Evolutionary conservation across 64 coral and sea anemone species (phyloP), one percentile per base, ranked within the genome.

Genomic region (Montipora efflorescens): DNA sequence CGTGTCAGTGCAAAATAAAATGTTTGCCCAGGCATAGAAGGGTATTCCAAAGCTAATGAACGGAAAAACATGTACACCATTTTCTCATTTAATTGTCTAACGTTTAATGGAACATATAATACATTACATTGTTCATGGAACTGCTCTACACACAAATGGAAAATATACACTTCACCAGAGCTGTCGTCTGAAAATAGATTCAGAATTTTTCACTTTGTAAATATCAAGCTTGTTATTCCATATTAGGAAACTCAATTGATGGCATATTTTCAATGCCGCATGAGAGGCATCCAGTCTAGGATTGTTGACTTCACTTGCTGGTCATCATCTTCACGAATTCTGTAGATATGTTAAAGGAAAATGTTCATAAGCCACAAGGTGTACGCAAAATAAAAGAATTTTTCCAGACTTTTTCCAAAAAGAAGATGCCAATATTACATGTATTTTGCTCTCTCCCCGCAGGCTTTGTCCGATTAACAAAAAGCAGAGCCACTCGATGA

Each of bases 281-380:
- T 7, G 14, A 23, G 4, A 20, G 8, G 20, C 21, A 2, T 19
- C 4, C 11, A 64, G 13, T 15, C 7, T 15, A 21, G 13, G 74
- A 7, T 8, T 13, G 21, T 14, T 47, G 44, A 76, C 13, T 46
- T 76, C 67, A 90, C 44, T 90, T 90, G 18, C 74, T 66, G 10
- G 88, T 90, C 88, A 90, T 90, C 88, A 90, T 90, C 59, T 79
- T 90, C 59, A 90, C 88, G 80, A 87, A 87, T 72, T 87, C 83
- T 87, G 44, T 13, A 85, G 46, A 85, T 28, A 44, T 15, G 36
- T 8, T 12, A 70, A 43, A 45, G 25, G 28, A 8, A 43, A 87
- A 64, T 8, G 11, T 8, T 8, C 6, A 8, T 6, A 57, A 57
- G 53, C 11, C 6, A 57, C 53, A 57, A 11, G 36, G 36, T 36